A percentile compares a stretch with the other conserved stretches of the same genome.
phyloP scores from a whole-genome alignment of 2,888 invertebrate species.

The Dynastes maya region DNA sequence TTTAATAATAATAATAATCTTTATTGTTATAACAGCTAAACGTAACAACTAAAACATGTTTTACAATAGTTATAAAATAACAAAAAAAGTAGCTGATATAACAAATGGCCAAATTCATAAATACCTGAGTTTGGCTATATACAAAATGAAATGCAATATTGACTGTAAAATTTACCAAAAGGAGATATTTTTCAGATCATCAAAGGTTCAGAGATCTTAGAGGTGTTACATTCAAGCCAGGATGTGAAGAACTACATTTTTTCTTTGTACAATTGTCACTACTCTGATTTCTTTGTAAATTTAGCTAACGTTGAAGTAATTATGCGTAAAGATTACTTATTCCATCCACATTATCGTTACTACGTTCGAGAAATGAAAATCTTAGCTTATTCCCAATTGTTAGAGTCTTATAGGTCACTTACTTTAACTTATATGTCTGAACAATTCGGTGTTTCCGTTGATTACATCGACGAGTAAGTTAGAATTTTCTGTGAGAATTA shows the following conservation, averaged over 20 bases:
- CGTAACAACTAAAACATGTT: too few species aligned
- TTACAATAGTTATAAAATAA: too few species aligned
- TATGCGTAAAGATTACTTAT: conserved; percentile 77
- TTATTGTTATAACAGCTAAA: too few species aligned
- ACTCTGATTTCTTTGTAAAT: conserved; percentile 76
- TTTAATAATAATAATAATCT: too few species aligned
- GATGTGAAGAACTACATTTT: conserved; percentile 77
- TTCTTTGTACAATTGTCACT: conserved; percentile 80
- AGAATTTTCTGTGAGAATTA: not conserved
- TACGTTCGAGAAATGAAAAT: conserved; percentile 83
- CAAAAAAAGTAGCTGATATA: too few species aligned
- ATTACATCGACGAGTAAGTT: conserved; percentile 78
- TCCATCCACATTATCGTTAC: conserved; percentile 78
- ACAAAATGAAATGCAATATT: not conserved
- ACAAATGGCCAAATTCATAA: too few species aligned
- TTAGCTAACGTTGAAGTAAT: conserved; percentile 67
- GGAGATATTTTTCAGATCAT: conserved; percentile 54
- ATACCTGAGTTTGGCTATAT: too few species aligned
- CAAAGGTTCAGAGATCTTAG: conserved; percentile 80
- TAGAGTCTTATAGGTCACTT: conserved; percentile 80
- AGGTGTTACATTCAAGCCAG: conserved; percentile 82
- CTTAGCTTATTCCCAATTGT: conserved; percentile 80
- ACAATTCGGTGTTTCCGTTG: conserved; percentile 79
- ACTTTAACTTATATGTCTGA: conserved; percentile 80
- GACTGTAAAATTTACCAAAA: not conserved